Evolutionary conservation across 92 coral and sea anemone genomes (phyloP).

Genomic region (Epizoanthus fatuus): DNA sequence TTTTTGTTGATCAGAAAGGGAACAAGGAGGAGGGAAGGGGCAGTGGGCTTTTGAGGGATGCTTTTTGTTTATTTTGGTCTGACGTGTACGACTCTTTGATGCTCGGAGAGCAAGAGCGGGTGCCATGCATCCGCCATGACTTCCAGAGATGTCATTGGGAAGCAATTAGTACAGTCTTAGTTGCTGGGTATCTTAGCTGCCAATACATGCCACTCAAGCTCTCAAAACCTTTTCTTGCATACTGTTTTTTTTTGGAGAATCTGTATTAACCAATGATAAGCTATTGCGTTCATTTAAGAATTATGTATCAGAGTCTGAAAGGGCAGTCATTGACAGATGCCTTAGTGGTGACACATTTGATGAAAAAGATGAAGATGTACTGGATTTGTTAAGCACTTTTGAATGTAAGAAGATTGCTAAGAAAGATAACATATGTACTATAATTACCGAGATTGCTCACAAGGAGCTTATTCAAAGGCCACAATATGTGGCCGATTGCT

Average conservation of each 20-base stretch:
- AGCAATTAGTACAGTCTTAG: conserved; percentile 48
- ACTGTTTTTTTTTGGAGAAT: conserved; percentile 57
- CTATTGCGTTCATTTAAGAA: conserved; percentile 31
- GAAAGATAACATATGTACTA: conserved; percentile 11
- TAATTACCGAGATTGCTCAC: conserved; percentile 41
- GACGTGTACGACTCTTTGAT: conserved; percentile 42
- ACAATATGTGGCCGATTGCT: conserved; percentile 40
- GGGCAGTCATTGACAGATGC: conserved; percentile 27
- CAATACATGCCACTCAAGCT: conserved; percentile 50
- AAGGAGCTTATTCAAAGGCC: conserved; percentile 60
- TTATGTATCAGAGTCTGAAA: conserved; percentile 52
- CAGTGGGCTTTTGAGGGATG: conserved; percentile 30
- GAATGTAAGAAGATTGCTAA: conserved; percentile 41
- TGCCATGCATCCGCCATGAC: conserved; percentile 58
- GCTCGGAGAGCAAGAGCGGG: conserved; percentile 38
- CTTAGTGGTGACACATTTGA: conserved; percentile 29
- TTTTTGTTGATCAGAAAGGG: conserved; percentile 27
- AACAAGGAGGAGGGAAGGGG: conserved; percentile 33
- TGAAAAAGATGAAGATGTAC: conserved; percentile 34
- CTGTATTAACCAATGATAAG: conserved; percentile 17
- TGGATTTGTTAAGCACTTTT: conserved; percentile 46
- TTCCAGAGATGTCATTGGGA: conserved; percentile 50
- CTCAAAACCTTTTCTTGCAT: conserved; percentile 41
- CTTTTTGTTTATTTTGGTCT: conserved; percentile 23
- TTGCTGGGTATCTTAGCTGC: conserved; percentile 36